Base-by-base conservation (phyloP, 2,113 vertebrate genomes). In the Lepus europaeus region DNA sequence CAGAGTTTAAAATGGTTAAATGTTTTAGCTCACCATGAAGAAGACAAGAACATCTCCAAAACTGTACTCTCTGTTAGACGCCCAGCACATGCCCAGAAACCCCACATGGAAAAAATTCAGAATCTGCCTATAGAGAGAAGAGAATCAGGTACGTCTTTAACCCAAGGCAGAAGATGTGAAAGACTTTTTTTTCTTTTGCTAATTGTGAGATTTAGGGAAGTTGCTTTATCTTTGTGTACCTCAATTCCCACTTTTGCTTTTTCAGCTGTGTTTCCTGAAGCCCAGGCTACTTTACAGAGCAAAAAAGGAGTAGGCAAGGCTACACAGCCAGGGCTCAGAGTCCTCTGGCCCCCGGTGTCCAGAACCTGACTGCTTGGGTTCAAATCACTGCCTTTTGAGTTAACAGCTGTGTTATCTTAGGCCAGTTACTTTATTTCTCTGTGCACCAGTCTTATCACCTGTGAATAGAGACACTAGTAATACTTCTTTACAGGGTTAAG, bases 31-130 rank as follows among this genome's bases (percentile, higher is more conserved):
- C 78, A 23, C 10, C 27, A 11, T 25, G 36, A 90, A 45, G 36
- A 76, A 93, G 12, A 70, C 6, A 83, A 90, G 45, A 45, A 49
- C 49, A 72, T 92, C 14, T 79, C 23, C n/a, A 73, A 89, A 90
- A 66, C 6, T 51, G 45, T 31, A 5, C 45, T 45, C 45, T 45
- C 45, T 45, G 45, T 45, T 45, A 45, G 45, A 45, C 6, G 11
- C 9, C 29, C 84, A 69, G 80, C 53, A 63, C 7, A 45, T 27
- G 8, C 79, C 64, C 3, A 7, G 6, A 45, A 39, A 45, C 64
- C 59, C 45, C 49, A 69, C 59, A n/a, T 25, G 45, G 76, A 61
- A 95, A 86, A 66, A 16, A 45, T 2, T 1, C 22, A 78, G 49
- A 84, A 68, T 45, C 23, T 56, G 74, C 49, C 66, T 29, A 5